Conservation (phyloP, 1,140 invertebrate genomes). For the Phocides pigmalion region DNA sequence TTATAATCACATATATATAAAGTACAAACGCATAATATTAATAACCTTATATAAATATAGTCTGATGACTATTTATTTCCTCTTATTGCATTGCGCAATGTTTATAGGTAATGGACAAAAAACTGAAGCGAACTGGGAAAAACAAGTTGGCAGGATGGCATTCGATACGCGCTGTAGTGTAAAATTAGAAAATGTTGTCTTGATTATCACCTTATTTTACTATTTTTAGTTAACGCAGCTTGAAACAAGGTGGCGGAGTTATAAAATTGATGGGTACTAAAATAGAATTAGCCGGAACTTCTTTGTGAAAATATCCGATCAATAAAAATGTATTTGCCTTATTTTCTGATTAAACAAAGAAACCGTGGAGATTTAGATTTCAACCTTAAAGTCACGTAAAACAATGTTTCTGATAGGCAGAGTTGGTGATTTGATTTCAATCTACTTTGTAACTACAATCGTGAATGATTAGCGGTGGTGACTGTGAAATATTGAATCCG, state of each 20-base stretch:
- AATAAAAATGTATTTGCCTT: not conserved
- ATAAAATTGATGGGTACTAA: not conserved
- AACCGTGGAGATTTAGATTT: not conserved
- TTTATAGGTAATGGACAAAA: slow-evolving; percentile 47
- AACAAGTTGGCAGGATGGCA: slow-evolving; percentile 52
- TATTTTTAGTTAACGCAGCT: slow-evolving; percentile 6
- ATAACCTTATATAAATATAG: no score
- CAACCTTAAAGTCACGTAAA: slow-evolving; percentile 8
- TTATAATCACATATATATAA: no score
- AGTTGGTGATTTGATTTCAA: slow-evolving; percentile 55
- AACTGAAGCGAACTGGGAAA: slow-evolving; percentile 40
- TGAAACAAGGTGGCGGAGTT: slow-evolving; percentile 6
- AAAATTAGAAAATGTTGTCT: slow-evolving; percentile 48
- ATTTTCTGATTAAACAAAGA: not conserved
- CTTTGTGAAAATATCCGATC: not conserved
- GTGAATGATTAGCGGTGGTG: slow-evolving; percentile 70
- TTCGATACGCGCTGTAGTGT: slow-evolving; percentile 54
- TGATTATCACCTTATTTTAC: slow-evolving; percentile 34
- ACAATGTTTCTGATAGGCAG: slow-evolving; percentile 21
- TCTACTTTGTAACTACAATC: slow-evolving; percentile 67
- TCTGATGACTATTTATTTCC: slow-evolving; percentile 20
- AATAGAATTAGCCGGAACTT: not conserved
- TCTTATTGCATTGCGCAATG: slow-evolving; percentile 33
- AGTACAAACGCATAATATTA: no score
- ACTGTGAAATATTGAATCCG: slow-evolving; percentile 76